Conservation (phyloP, 37 sponge, comb jelly and placozoan species). For the Diacarnus erythraeanus region DNA sequence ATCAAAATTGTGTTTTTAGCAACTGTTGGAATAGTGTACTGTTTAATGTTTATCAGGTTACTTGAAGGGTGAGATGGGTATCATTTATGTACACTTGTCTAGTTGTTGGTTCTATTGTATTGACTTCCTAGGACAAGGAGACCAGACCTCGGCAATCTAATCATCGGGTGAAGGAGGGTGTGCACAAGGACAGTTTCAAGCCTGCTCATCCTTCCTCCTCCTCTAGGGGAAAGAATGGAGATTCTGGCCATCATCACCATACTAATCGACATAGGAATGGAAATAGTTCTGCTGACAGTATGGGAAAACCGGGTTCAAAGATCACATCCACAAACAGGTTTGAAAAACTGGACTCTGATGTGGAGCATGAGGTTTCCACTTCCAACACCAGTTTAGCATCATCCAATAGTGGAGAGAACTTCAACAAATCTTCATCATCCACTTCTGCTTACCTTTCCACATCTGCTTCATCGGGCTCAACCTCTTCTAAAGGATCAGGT, state of each 20-base stretch:
- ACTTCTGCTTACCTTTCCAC: neutral
- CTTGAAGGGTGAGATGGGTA: no score
- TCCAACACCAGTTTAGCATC: neutral
- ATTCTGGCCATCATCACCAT: neutral
- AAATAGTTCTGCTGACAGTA: neutral
- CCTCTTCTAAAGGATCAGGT: neutral
- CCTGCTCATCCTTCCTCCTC: neutral
- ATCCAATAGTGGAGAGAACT: neutral
- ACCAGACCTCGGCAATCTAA: neutral
- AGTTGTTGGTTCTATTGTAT: no score
- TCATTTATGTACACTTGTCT: no score
- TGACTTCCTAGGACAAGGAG: conserved; percentile 16
- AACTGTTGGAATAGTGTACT: neutral
- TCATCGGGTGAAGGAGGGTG: conserved; percentile 4
- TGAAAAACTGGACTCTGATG: conserved; percentile 11
- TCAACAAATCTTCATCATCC: neutral
- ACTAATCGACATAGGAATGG: neutral
- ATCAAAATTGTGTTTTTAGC: no score
- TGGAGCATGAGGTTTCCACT: neutral
- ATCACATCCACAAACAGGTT: conserved; percentile 12
- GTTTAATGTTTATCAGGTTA: neutral
- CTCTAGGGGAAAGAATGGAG: conserved; percentile 1
- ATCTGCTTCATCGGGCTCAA: neutral
- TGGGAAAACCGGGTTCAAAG: neutral
- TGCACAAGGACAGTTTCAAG: neutral